These are phyloP conservation scores for Lomographa bimaculata DNA, from an alignment of 2,888 invertebrate species.

Conservation along the genomic window DNA sequence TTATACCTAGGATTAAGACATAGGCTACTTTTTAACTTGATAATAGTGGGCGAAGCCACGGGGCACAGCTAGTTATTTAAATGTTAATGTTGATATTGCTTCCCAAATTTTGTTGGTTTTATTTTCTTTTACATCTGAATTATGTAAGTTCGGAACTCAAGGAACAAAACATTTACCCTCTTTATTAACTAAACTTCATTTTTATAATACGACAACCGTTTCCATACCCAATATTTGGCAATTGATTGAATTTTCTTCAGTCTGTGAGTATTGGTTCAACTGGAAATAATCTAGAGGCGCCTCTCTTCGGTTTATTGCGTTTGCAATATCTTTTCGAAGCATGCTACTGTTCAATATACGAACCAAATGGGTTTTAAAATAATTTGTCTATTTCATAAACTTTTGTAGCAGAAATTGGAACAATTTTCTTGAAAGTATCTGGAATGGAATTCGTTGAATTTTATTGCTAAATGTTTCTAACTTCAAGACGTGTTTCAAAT, in stretches of 20 bases:
- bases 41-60: no score
- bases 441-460: conserved; percentile 5
- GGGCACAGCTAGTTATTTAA: no score
- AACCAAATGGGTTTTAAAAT: conserved; percentile 58
- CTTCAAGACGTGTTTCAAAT: no score
- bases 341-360: conserved; percentile 34
- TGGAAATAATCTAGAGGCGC: conserved; percentile 57
- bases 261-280: conserved; percentile 51
- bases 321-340: conserved; percentile 56
- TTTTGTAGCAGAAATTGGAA: conserved; percentile 15
- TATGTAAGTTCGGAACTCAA: no score
- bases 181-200: no score
- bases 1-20: no score
- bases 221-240: conserved; percentile 6
- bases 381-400: conserved; percentile 39
- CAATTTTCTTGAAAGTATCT: conserved; percentile 4
- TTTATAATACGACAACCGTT: no score
- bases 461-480: background rate
- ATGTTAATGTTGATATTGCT: no score
- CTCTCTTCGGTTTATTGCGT: conserved; percentile 64
- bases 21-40: no score
- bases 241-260: background rate
- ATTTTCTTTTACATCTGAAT: no score
- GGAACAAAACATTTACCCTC: no score
- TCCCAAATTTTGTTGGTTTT: no score